Conservation (phyloP, 2,113 vertebrate species). For the Crypturellus undulatus region DNA sequence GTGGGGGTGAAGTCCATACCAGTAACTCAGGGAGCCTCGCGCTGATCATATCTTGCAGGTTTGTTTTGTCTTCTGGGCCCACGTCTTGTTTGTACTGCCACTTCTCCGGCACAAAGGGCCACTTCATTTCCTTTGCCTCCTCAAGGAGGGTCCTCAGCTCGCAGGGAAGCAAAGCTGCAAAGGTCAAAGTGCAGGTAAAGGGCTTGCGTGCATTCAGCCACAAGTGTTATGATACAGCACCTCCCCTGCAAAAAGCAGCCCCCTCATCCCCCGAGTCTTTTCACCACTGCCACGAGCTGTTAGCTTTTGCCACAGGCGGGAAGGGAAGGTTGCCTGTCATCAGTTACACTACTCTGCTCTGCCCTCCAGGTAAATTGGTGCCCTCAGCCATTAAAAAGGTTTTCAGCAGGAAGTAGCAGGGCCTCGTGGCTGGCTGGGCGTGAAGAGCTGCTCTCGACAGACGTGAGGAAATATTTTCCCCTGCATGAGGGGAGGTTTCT, state of each 20-base stretch:
- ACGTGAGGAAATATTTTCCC: constrained; percentile 38
- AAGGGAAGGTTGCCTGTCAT: constrained; percentile 55
- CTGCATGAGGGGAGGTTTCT: neutral
- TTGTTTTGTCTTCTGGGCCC: constrained; percentile 87
- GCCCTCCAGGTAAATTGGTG: constrained; percentile 78
- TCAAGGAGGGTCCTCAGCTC: constrained; percentile 88
- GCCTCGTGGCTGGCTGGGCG: constrained; percentile 32
- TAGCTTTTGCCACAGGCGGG: constrained; percentile 25
- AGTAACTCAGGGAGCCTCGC: constrained; percentile 82
- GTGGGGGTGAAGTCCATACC: constrained; percentile 78
- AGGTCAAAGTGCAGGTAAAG: constrained; percentile 81
- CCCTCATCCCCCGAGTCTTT: neutral
- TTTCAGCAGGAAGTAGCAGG: constrained; percentile 73
- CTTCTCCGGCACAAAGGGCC: constrained; percentile 96
- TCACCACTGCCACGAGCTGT: constrained; percentile 32
- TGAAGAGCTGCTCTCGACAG: constrained; percentile 55
- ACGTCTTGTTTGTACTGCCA: constrained; percentile 94
- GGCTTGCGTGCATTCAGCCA: constrained; percentile 22
- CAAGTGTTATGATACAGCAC: constrained; percentile 43
- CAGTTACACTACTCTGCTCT: constrained; percentile 53
- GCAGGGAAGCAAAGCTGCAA: constrained; percentile 83
- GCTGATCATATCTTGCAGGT: constrained; percentile 88
- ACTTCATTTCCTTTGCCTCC: constrained; percentile 92
- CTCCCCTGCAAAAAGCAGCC: neutral
- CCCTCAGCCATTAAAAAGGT: constrained; percentile 71